Percentiles rank a stretch among this genome's conserved stretches.
Evolutionary conservation across 2,888 invertebrate genomes (phyloP).

Genomic region (Aleiodes leptofemur): DNA sequence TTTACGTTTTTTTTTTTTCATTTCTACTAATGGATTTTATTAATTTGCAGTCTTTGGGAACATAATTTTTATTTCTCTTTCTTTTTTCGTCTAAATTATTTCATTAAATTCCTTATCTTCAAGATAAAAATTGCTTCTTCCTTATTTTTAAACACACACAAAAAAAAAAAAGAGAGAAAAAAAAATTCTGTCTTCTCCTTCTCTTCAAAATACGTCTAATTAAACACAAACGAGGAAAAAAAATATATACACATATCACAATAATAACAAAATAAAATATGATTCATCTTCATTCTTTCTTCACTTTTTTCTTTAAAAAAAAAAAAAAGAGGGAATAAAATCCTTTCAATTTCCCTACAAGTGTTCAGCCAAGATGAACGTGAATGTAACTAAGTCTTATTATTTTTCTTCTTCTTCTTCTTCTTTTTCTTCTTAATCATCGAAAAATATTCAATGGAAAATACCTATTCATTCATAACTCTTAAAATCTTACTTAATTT

Average conservation of each 20-base stretch:
- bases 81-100: background rate
- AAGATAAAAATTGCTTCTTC: conserved; percentile 52
- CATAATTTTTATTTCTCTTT: background rate
- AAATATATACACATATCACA: conserved; percentile 42
- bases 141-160: conserved; percentile 33
- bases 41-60: conserved; percentile 20
- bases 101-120: conserved; percentile 40
- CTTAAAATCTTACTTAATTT: conserved; percentile 54
- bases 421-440: conserved; percentile 57
- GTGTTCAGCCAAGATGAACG: conserved; percentile 63
- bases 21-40: background rate
- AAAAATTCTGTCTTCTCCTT: conserved; percentile 40
- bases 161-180: conserved; percentile 43
- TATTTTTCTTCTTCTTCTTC: conserved; percentile 17
- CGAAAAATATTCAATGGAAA: conserved; percentile 71
- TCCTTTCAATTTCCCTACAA: conserved; percentile 70
- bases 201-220: conserved; percentile 1
- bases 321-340: conserved; percentile 24
- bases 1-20: conserved; percentile 29
- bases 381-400: conserved; percentile 67
- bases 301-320: too few relatives aligned
- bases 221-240: conserved; percentile 35
- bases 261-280: conserved; percentile 9
- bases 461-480: conserved; percentile 66
- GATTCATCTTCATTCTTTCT: background rate